A percentile compares a stretch with the other conserved stretches of the same genome.
These are phyloP conservation scores for Nasonia giraulti DNA, from an alignment of 1,140 invertebrate genomes.

Conservation along the genomic window DNA sequence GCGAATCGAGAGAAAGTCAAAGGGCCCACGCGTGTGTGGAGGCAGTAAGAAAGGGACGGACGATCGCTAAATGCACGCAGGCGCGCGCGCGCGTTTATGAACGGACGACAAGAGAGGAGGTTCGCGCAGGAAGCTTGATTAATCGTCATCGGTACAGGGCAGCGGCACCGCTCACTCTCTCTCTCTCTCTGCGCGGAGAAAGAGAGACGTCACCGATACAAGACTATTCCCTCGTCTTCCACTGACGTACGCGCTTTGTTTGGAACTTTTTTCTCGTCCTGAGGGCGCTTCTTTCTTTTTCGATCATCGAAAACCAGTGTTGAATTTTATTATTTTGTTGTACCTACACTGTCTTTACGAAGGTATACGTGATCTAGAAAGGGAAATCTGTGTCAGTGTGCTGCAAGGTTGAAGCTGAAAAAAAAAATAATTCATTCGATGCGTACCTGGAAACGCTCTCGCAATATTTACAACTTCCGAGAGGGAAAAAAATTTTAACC, in stretches of 20 bases:
- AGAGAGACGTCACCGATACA: constrained; percentile 50
- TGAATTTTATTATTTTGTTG: neutral
- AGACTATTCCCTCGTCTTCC: constrained; percentile 32
- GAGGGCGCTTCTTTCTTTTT: neutral
- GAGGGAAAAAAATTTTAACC: constrained; percentile 1
- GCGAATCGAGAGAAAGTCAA: neutral
- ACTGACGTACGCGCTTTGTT: constrained; percentile 29
- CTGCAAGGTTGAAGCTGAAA: neutral
- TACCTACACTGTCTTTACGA: no score
- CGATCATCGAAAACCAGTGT: neutral
- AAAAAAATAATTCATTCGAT: neutral
- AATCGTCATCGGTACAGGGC: constrained; percentile 47
- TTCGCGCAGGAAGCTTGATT: constrained; percentile 41
- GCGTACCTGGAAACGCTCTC: neutral
- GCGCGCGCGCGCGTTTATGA: constrained; percentile 25
- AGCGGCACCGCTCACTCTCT: no score
- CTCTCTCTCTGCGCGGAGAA: neutral
- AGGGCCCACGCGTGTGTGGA: neutral
- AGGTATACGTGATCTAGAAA: no score
- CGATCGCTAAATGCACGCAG: constrained; percentile 36
- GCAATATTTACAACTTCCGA: neutral
- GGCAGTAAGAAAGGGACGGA: constrained; percentile 51
- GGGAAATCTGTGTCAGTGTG: no score
- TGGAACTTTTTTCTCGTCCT: neutral
- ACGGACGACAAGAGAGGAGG: constrained; percentile 30